Evolutionary conservation across 2,888 invertebrate species (phyloP).

Genomic region (Fragum whitleyi): DNA sequence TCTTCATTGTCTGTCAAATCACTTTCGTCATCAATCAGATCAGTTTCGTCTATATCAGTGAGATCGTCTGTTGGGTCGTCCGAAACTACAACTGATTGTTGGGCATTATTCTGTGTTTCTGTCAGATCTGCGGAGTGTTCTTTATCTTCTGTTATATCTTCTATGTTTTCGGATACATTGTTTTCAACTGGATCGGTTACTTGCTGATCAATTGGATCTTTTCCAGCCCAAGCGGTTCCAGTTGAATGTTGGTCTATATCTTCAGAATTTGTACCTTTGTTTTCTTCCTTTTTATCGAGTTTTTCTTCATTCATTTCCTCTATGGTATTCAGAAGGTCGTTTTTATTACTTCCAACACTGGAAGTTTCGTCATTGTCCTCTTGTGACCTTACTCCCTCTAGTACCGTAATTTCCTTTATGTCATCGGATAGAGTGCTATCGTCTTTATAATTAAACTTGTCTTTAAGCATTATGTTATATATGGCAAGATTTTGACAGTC

Average conservation of each 20-base stretch:
- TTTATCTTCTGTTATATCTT: neutral
- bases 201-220: neutral
- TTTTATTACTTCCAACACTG: too few relatives aligned
- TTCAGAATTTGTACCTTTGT: neutral
- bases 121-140: neutral
- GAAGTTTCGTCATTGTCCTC: neutral
- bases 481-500: conserved; percentile 65
- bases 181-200: neutral
- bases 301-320: neutral
- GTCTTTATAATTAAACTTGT: conserved; percentile 45
- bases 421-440: neutral
- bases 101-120: neutral
- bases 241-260: neutral
- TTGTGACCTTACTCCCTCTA: neutral
- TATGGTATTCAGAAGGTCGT: too few relatives aligned
- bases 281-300: neutral
- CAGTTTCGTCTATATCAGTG: conserved; percentile 53
- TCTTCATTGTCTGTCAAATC: neutral
- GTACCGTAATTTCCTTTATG: neutral
- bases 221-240: neutral
- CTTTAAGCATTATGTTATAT: conserved; percentile 62
- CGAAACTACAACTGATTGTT: neutral
- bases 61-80: conserved; percentile 18
- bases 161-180: neutral
- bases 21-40: conserved; percentile 45